Evolutionary conservation across 92 coral and sea anemone genomes (phyloP).

Genomic region (Phenganax stokvisi): DNA sequence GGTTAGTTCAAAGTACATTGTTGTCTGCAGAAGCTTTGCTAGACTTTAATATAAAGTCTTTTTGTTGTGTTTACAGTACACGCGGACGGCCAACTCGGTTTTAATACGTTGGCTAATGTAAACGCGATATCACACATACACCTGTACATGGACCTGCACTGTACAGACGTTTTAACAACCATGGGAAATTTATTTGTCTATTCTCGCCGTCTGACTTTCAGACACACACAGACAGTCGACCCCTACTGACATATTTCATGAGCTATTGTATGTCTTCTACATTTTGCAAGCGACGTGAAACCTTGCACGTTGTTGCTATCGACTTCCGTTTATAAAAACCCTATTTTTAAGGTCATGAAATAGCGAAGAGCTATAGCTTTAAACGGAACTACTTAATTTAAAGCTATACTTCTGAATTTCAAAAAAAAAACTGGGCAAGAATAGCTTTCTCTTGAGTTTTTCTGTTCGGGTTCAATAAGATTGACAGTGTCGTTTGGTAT

Average conservation of each 20-base stretch:
- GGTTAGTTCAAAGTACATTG: constrained; percentile 53
- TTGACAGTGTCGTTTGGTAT: neutral
- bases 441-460: neutral
- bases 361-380: too few relatives aligned
- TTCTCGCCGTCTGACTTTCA: neutral
- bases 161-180: neutral
- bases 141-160: neutral
- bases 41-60: neutral
- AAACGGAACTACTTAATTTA: too few relatives aligned
- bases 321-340: constrained; percentile 30
- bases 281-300: constrained; percentile 13
- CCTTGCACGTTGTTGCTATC: neutral
- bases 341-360: neutral
- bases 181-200: neutral
- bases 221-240: constrained; percentile 32
- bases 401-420: too few relatives aligned
- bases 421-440: too few relatives aligned
- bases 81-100: neutral
- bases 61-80: constrained; percentile 4
- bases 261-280: constrained; percentile 4
- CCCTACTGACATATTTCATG: constrained; percentile 21
- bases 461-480: constrained; percentile 8
- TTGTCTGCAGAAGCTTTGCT: neutral
- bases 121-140: neutral
- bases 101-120: neutral